These are phyloP conservation scores for Hydrocynus forskahlii DNA, from an alignment of 2,797 vertebrate genomes.

Conservation along the genomic window DNA sequence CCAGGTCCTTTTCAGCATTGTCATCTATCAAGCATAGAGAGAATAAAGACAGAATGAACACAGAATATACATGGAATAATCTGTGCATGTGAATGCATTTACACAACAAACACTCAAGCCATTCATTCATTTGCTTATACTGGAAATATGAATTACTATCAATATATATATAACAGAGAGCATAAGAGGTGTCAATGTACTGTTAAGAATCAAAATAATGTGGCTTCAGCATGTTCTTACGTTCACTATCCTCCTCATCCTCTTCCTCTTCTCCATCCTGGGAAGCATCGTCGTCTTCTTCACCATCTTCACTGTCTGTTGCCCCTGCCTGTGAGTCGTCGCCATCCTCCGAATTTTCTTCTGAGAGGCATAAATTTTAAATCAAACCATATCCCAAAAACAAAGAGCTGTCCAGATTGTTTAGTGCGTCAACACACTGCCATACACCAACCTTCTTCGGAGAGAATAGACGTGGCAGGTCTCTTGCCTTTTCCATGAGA, in stretches of 20 bases:
- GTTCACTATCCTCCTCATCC: constrained; percentile 77
- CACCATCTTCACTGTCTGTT: constrained; percentile 71
- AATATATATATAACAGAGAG: neutral
- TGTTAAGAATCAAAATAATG: neutral
- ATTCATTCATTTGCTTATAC: no score
- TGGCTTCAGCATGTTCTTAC: constrained; percentile 52
- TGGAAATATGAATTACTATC: neutral
- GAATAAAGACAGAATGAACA: neutral
- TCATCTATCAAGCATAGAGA: constrained; percentile 60
- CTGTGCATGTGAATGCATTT: no score
- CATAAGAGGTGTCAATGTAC: neutral
- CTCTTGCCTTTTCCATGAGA: constrained; percentile 78
- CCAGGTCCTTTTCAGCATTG: constrained; percentile 68
- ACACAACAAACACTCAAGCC: neutral
- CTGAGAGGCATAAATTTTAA: constrained; percentile 25
- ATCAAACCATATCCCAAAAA: neutral
- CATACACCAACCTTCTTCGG: constrained; percentile 74
- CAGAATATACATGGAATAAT: neutral
- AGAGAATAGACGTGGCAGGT: constrained; percentile 62
- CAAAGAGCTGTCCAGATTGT: no score
- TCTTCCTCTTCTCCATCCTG: constrained; percentile 77
- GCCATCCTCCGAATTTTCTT: constrained; percentile 80
- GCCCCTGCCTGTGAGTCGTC: constrained; percentile 81
- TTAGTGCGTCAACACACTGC: constrained; percentile 59
- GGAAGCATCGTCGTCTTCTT: constrained; percentile 63